Evolutionary conservation across 2,888 invertebrate species (phyloP).

Genomic region (Mactromeris polynyma): DNA sequence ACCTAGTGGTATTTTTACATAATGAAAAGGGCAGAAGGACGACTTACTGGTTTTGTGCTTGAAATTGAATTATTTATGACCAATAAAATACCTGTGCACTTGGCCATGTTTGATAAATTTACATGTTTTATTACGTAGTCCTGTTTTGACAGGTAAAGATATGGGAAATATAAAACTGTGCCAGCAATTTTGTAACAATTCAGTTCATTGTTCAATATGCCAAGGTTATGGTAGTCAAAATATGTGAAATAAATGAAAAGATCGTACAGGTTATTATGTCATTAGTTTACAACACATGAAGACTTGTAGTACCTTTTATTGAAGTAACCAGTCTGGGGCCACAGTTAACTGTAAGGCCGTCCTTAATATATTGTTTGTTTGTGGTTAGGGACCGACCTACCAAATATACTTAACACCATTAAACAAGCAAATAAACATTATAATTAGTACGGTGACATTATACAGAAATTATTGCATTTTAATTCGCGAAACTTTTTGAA

Average conservation of each 20-base stretch:
- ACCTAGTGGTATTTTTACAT: neutral
- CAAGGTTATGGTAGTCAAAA: neutral
- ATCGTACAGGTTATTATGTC: neutral
- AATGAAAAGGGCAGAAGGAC: neutral
- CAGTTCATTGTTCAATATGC: neutral
- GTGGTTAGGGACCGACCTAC: too few species aligned
- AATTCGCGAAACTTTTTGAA: too few species aligned
- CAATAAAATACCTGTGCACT: slow-evolving; percentile 2
- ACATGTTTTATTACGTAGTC: slow-evolving; percentile 1
- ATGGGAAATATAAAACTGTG: neutral
- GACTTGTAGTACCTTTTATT: neutral
- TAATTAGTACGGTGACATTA: too few species aligned
- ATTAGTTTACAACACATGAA: neutral
- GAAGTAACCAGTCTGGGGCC: too few species aligned
- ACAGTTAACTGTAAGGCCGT: too few species aligned
- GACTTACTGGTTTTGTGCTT: neutral
- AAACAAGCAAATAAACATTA: too few species aligned
- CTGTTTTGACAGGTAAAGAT: neutral
- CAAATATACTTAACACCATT: too few species aligned
- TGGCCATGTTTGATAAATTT: neutral
- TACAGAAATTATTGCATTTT: too few species aligned
- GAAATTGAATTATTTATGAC: neutral
- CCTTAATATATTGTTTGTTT: too few species aligned
- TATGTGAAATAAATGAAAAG: neutral
- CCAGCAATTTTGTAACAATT: neutral